Evolutionary conservation across 2,113 vertebrate genomes (phyloP), one percentile per base, ranked within the genome.

Genomic region (Macrotus californicus): DNA sequence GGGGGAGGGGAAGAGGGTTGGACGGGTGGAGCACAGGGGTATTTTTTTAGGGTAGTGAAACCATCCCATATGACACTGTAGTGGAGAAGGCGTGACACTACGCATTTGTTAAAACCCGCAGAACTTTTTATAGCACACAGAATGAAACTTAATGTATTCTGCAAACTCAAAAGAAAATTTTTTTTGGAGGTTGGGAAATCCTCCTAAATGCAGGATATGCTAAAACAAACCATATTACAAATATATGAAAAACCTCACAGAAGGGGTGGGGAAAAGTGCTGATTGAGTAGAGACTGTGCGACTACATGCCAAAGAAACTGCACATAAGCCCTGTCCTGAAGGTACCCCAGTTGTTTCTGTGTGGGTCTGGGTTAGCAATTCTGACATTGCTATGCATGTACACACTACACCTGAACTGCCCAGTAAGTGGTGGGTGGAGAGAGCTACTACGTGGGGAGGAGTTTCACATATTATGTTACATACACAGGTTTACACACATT

Each of bases 341-440:
- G 46, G 54, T 16, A 36, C 70, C 4, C 29, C 59, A 56, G 16
- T 24, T 22, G 39, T 80, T 43, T 72, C 26, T 50, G 0, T 11
- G 15, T 0, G 22, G 46, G 2, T 10, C 3, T 1, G 2, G 9
- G 16, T 39, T 59, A 93, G 3, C 29, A 8, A 1, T 69, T 54
- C 54, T 31, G 34, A 84, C 34, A 5, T 0, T 24, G 70, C 29
- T 29, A 5, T 7, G 5, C 10, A 9, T 31, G 7, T 7, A 7
- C 11, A 7, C 21, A 6, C 7, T 2, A 10, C 39, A 29, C 46
- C 0, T 2, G 39, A 79, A 83, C 39, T 39, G 19, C 50, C 39
- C 19, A 67, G 22, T 56, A 52, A 54, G 31, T 5, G 19, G 22
- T 18, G 36, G 21, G 19, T 4, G 7, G 29, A 80, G 29, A 26